Percentiles rank a stretch among this genome's conserved stretches.
Conservation (phyloP, 2,113 vertebrate species). For the Tenrec ecaudatus region DNA sequence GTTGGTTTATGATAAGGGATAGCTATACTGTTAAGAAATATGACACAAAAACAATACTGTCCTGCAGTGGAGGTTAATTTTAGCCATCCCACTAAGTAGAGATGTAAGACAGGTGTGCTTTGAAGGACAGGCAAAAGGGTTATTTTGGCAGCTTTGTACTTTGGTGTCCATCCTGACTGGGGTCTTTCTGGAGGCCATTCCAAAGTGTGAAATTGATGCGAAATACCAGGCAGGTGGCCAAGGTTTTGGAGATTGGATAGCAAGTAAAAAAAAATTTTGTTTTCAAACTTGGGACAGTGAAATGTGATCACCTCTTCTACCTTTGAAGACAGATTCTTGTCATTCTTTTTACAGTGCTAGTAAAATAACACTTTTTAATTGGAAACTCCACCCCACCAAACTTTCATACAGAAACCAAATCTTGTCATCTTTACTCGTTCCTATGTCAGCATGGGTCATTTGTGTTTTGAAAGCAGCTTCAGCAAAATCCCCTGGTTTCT, state of each 20-base stretch:
- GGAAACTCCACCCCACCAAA: slow-evolving; percentile 67
- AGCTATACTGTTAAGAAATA: background rate
- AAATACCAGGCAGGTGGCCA: slow-evolving; percentile 63
- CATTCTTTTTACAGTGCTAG: slow-evolving; percentile 27
- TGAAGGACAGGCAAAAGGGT: slow-evolving; percentile 23
- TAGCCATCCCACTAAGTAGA: background rate
- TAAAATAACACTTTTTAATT: slow-evolving; percentile 71
- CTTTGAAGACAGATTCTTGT: slow-evolving; percentile 70
- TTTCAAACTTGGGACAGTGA: slow-evolving; percentile 57
- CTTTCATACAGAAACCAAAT: slow-evolving; percentile 76
- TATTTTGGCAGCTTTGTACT: slow-evolving; percentile 10
- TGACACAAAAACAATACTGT: slow-evolving; percentile 32
- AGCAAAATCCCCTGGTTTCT: slow-evolving; percentile 75
- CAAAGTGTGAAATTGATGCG: slow-evolving; percentile 45
- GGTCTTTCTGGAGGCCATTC: slow-evolving; percentile 22
- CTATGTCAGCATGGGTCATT: slow-evolving; percentile 63
- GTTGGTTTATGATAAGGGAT: background rate
- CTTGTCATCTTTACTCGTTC: slow-evolving; percentile 60
- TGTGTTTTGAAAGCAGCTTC: slow-evolving; percentile 72
- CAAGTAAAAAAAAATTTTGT: slow-evolving; percentile 8
- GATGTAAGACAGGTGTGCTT: slow-evolving; percentile 22
- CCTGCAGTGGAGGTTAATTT: background rate
- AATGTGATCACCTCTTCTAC: slow-evolving; percentile 53
- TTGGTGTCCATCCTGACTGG: background rate
- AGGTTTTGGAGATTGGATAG: background rate